Conservation (phyloP, 2,113 vertebrate species). For the Antechinus flavipes region DNA sequence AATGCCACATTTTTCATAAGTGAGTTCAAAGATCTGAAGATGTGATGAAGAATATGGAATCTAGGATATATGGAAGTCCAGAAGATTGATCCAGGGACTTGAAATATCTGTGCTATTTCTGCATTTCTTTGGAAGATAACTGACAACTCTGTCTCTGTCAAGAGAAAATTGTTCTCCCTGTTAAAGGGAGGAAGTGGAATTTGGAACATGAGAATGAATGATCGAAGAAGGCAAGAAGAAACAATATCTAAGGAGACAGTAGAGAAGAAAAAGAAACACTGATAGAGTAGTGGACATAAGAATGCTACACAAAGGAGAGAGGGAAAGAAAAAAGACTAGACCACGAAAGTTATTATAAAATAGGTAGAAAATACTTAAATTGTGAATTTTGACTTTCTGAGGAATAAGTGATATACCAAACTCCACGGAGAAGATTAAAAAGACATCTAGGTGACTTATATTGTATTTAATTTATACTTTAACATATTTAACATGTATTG, state of each 20-base stretch:
- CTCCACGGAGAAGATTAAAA: background rate
- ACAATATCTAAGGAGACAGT: background rate
- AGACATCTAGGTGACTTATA: background rate
- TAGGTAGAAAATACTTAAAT: background rate
- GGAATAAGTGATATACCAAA: background rate
- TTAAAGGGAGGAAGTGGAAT: background rate
- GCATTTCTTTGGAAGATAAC: background rate
- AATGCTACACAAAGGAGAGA: background rate
- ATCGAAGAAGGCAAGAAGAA: background rate
- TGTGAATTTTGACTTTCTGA: background rate
- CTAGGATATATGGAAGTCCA: background rate
- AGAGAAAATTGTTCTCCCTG: background rate
- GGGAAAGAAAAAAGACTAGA: background rate
- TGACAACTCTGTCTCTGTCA: background rate
- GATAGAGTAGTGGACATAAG: background rate
- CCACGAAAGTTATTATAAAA: background rate
- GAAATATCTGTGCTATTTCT: background rate
- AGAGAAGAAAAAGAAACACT: background rate
- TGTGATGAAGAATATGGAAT: background rate
- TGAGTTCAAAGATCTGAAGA: background rate
- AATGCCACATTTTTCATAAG: background rate
- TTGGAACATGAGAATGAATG: background rate
- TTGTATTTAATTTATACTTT: too few relatives aligned
- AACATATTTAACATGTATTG: too few relatives aligned
- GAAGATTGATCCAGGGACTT: background rate